A percentile compares a stretch with the other conserved stretches of the same genome.
These are phyloP conservation scores for Drosophila kurseongensis DNA, from an alignment of 1,140 invertebrate genomes.

Conservation along the genomic window DNA sequence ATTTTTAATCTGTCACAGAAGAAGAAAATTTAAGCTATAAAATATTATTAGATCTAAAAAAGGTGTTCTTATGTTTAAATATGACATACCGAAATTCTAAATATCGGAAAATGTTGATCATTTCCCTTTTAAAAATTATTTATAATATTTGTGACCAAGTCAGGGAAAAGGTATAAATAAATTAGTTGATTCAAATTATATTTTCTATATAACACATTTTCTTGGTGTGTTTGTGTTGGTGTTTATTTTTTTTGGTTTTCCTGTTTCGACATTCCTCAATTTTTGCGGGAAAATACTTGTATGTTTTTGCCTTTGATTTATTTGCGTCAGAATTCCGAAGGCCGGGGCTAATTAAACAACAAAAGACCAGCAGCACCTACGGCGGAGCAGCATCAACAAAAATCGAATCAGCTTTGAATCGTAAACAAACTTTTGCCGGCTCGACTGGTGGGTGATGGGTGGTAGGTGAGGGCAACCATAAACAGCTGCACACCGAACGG, in stretches of 20 bases:
- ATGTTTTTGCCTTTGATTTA: constrained; percentile 53
- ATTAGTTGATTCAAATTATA: too few relatives aligned
- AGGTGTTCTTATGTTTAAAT: too few relatives aligned
- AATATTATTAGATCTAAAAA: too few relatives aligned
- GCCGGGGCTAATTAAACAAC: constrained; percentile 56
- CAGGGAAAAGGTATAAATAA: too few relatives aligned
- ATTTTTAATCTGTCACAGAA: constrained; percentile 1
- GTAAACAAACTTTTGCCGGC: constrained; percentile 50
- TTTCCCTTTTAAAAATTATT: too few relatives aligned
- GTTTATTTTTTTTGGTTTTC: constrained; percentile 15
- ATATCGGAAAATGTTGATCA: too few relatives aligned
- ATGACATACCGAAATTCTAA: too few relatives aligned
- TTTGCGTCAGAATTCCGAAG: constrained; percentile 51
- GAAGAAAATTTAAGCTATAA: not conserved
- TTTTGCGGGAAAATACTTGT: constrained; percentile 12
- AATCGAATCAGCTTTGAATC: constrained; percentile 23
- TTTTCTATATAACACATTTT: not conserved
- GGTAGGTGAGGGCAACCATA: constrained; percentile 14
- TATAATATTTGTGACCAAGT: too few relatives aligned
- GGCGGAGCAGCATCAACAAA: constrained; percentile 30
- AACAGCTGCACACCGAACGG: constrained; percentile 59
- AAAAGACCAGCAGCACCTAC: constrained; percentile 18
- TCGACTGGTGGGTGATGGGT: not conserved
- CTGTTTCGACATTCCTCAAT: constrained; percentile 5
- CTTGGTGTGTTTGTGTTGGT: constrained; percentile 8